Conservation (phyloP, 2,797 vertebrate species). For the Ibycter americanus region DNA sequence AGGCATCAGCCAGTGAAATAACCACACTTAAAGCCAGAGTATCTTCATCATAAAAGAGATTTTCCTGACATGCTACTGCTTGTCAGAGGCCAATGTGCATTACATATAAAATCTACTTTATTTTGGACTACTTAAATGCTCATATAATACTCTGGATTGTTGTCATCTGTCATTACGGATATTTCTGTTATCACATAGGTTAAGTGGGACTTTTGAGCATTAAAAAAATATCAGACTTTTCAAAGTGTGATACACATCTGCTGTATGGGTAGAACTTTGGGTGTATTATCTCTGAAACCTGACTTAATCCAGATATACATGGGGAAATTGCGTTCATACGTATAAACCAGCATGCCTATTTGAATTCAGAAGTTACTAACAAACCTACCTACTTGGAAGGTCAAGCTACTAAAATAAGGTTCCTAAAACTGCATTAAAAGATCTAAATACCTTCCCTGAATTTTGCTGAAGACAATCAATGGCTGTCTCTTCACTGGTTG, state of each 20-base stretch:
- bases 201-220: not conserved
- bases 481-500: not conserved
- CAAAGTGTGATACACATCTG: not conserved
- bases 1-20: not conserved
- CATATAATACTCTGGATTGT: not conserved
- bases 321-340: not conserved
- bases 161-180: not conserved
- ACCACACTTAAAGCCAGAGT: not conserved
- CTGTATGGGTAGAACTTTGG: not conserved
- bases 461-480: not conserved
- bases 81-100: not conserved
- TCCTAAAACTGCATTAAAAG: not conserved
- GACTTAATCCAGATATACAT: not conserved
- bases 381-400: not conserved
- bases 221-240: not conserved
- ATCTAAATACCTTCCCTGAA: not conserved
- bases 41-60: not conserved
- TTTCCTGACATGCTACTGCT: not conserved
- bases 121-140: not conserved
- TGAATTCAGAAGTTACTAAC: not conserved
- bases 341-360: not conserved
- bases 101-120: not conserved
- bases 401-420: not conserved
- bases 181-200: not conserved
- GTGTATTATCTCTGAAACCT: not conserved